Base-by-base conservation (phyloP, 2,888 invertebrate species). In the Melangyna quadrimaculata region DNA sequence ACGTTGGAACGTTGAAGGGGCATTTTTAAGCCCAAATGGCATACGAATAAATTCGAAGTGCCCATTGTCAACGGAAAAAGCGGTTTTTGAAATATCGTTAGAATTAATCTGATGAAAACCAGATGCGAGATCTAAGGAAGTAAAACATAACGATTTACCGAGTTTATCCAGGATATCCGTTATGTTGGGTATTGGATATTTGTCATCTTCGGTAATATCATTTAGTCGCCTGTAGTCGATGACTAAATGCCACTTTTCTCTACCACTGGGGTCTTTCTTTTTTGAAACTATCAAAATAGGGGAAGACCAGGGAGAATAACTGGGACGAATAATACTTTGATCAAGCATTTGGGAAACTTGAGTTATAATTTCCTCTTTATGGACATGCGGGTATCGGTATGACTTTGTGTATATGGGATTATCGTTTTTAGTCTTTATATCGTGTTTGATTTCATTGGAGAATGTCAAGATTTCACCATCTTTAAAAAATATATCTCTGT, bases 141-240 rank as follows among this genome's bases (percentile, higher is more conserved):
- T 74, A 72, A 91, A 92, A 84, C 91, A 91, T 82, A 89, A 88
- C 2, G 88, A 87, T 69, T 89, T 88, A 40, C 90, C 90, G 78
- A 91, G 72, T 84, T 91, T 89, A 75, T 90, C 90, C 32, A 67
- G 17, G 80, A n/a, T n/a, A n/a, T n/a, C n/a, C n/a, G n/a, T n/a
- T n/a, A n/a, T n/a, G n/a, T n/a, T n/a, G n/a, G n/a, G 74, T 17
- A 61, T 73, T 7, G 74, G 74, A 12, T 73, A 80, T 12, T 19
- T 22, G 10, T 74, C 74, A 1, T 59, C 63, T 4, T 73, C 24
- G 0, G 70, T 65, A 40, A 53, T 27, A 17, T 75, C 35, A 55
- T 67, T 75, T 2, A 75, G 19, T 17, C 63, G 53, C 3, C 65
- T 63, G 48, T 69, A 78, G 27, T 83, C 83, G 12, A 75, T 71